Conservation (phyloP, 2,113 vertebrate species). For the Microtus pennsylvanicus region DNA sequence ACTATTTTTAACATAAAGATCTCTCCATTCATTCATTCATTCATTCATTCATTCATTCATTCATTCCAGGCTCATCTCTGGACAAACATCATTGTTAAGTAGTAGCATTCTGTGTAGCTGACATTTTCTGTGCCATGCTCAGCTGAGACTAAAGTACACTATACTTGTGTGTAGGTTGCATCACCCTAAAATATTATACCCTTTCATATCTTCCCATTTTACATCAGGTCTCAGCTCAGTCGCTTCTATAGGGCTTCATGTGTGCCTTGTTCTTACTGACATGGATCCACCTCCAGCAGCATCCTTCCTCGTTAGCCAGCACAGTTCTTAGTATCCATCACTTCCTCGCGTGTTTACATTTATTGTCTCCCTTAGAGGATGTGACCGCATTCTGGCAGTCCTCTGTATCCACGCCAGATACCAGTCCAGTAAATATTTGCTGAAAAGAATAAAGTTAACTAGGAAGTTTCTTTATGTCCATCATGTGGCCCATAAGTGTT, state of each 20-base stretch:
- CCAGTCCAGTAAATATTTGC: slow-evolving; percentile 13
- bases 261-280: too few relatives aligned
- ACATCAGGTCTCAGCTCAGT: background rate
- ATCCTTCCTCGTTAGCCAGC: background rate
- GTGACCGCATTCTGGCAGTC: background rate
- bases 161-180: background rate
- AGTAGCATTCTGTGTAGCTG: background rate
- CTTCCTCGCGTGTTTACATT: background rate
- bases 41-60: background rate
- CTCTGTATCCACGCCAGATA: background rate
- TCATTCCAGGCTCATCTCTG: background rate
- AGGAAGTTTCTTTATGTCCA: background rate
- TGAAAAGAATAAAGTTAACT: background rate
- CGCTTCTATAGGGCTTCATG: background rate
- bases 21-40: background rate
- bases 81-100: background rate
- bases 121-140: background rate
- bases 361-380: background rate
- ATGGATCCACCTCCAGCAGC: fast-evolving
- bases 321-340: background rate
- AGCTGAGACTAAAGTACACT: background rate
- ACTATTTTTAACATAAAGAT: background rate
- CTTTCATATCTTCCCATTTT: background rate
- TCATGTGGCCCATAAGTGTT: background rate
- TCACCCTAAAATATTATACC: background rate